Base-by-base conservation (phyloP, 2,888 invertebrate species). In the Epistrophella euchroma region DNA sequence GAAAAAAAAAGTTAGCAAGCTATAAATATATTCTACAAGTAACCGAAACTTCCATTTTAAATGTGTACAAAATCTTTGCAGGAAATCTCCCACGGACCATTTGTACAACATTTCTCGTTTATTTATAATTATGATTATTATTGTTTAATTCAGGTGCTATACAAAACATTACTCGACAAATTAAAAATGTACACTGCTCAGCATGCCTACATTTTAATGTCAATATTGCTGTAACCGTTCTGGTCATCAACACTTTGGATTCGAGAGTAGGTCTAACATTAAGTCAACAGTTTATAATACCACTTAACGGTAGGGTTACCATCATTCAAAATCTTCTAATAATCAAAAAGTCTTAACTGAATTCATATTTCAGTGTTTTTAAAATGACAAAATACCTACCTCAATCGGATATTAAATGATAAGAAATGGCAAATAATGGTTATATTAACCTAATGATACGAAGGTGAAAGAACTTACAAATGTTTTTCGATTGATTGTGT, bases 221-320 rank as follows among this genome's bases (percentile, higher is more conserved):
- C 60, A 60, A 60, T 60, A 60, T 60, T 60, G 60, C 40, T 60
- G 60, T 60, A 40, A 60, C 37, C 60, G 60, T 60, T 60, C 60
- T 60, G 60, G 37, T 60, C 60, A 60, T 60, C 60, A 60, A 60
- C 60, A 60, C 60, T 60, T 60, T 37, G 60, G 37, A 60, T 60
- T 60, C 37, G 22, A 22, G 19, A 60, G 22, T 40, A 60, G 60
- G 37, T 37, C 60, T 60, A 37, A 60, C 60, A 22, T 60, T 60
- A 60, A 60, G 60, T 60, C 37, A 60, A 60, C 37, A 60, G 40
- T 40, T 60, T 60, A 60, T 60, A 60, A 60, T 40, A 60, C 60
- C 37, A 60, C 60, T 60, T 60, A 60, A 60, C 13, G 22, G 15
- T 37, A 60, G 60, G 22, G 37, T 60, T 60, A 22, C 60, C 60